A percentile compares a stretch with the other conserved stretches of the same genome.
These are phyloP conservation scores for Chiloscyllium plagiosum DNA, from an alignment of 2,113 vertebrate species.

Conservation along the genomic window DNA sequence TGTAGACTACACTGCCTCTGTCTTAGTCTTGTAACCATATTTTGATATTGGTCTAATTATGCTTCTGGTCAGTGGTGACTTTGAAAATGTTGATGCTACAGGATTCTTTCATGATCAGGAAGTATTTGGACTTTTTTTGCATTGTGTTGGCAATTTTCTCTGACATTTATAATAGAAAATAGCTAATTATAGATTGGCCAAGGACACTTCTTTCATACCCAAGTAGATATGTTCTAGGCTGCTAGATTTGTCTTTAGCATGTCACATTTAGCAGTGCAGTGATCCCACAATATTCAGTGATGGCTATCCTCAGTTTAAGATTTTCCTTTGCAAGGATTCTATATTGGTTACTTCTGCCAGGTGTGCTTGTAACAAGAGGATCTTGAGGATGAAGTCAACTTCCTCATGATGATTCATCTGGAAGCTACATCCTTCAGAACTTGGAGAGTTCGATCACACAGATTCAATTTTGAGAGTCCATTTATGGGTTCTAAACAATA, in stretches of 20 bases:
- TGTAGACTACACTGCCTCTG: neutral
- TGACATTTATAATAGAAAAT: neutral
- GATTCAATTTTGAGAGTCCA: neutral
- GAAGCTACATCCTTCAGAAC: neutral
- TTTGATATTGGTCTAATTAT: neutral
- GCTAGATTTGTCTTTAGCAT: neutral
- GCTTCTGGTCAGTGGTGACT: neutral
- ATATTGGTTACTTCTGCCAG: neutral
- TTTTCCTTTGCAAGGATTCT: neutral
- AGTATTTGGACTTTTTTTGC: neutral
- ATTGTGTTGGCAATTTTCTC: no score
- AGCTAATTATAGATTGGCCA: no score
- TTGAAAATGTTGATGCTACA: neutral
- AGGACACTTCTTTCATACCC: no score
- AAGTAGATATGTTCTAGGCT: neutral
- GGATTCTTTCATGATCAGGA: neutral
- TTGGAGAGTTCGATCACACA: neutral
- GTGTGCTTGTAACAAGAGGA: neutral
- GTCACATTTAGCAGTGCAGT: neutral
- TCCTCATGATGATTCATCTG: neutral
- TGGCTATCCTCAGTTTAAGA: neutral
- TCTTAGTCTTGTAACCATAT: neutral
- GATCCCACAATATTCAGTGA: neutral
- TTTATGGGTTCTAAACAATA: neutral
- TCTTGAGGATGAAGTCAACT: neutral